Conservation (phyloP, 1,140 invertebrate species). For the Zophobas atratus region DNA sequence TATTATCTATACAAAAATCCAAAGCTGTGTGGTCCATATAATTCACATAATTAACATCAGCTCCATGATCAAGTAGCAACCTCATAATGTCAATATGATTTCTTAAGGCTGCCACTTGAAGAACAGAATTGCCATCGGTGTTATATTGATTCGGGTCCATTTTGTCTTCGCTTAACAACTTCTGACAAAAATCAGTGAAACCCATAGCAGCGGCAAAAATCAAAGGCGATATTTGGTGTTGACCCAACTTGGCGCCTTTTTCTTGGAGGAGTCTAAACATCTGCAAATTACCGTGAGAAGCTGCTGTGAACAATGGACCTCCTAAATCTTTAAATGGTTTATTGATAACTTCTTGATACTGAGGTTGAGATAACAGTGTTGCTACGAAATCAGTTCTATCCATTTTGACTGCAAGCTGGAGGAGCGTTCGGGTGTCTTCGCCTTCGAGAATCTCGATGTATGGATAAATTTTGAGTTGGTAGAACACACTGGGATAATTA, state of each 20-base stretch:
- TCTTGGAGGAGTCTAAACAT: constrained; percentile 8
- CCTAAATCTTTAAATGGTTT: constrained; percentile 5
- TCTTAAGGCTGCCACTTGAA: background rate
- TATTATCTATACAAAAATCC: background rate
- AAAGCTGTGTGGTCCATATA: background rate
- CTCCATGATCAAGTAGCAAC: background rate
- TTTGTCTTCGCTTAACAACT: background rate
- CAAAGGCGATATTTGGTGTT: background rate
- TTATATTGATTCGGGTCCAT: background rate
- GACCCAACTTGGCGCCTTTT: background rate
- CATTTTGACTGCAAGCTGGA: constrained; percentile 24
- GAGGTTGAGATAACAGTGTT: background rate
- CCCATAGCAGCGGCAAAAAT: background rate
- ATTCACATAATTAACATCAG: background rate
- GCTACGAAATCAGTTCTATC: background rate
- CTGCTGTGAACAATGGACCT: background rate
- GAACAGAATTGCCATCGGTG: background rate
- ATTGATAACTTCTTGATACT: constrained; percentile 21
- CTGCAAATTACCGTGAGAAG: background rate
- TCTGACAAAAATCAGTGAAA: background rate
- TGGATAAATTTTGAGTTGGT: background rate
- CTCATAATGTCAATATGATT: background rate
- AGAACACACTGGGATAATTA: constrained; percentile 7
- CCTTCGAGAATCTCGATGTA: background rate
- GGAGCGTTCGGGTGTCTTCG: background rate